These are phyloP conservation scores for Xestoiulus laeticollis DNA, from an alignment of 2,888 invertebrate genomes.

Conservation along the genomic window DNA sequence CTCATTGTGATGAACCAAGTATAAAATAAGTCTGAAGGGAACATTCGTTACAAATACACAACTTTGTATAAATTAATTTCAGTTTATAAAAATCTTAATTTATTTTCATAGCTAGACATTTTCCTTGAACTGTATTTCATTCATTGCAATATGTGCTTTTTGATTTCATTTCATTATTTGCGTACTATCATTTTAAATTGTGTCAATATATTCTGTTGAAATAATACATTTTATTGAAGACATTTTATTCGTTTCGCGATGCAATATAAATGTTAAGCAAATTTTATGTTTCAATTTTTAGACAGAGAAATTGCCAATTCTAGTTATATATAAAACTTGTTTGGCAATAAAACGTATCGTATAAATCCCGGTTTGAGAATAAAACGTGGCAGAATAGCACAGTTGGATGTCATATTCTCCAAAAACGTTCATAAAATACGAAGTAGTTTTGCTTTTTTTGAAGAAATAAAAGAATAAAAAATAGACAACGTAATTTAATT, in stretches of 20 bases:
- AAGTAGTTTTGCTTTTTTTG: background rate
- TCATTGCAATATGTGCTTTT: background rate
- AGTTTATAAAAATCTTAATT: background rate
- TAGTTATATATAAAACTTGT: slow-evolving; percentile 27
- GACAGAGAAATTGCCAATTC: slow-evolving; percentile 6
- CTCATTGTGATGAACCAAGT: too few relatives aligned
- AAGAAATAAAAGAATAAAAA: background rate
- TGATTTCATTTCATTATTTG: background rate
- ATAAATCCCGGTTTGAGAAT: background rate
- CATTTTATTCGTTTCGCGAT: background rate
- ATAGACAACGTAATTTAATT: background rate
- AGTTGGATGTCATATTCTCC: background rate
- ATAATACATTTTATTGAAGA: slow-evolving; percentile 2
- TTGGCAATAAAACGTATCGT: background rate
- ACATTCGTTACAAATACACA: too few relatives aligned
- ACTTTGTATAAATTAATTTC: background rate
- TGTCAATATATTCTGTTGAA: background rate
- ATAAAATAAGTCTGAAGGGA: too few relatives aligned
- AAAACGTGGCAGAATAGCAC: background rate
- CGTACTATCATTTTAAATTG: background rate
- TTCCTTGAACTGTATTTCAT: background rate
- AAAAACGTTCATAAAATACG: background rate
- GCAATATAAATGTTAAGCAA: background rate
- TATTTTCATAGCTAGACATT: background rate
- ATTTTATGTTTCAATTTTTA: slow-evolving; percentile 22